A percentile compares a stretch with the other conserved stretches of the same genome.
Conservation (phyloP, 2,888 invertebrate genomes). For the Scaptomyza parva region DNA sequence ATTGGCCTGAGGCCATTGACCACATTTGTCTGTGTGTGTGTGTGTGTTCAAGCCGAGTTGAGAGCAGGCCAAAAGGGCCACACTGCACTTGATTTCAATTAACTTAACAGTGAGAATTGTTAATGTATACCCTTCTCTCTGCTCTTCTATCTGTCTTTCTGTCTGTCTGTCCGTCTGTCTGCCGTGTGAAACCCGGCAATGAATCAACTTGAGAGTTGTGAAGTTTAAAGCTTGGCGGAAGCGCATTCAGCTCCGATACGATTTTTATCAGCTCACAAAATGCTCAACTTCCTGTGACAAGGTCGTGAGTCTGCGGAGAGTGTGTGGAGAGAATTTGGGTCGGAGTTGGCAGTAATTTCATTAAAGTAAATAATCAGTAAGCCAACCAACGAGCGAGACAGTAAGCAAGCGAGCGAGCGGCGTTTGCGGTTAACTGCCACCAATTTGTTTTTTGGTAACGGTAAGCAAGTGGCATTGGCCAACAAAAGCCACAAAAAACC, state of each 20-base stretch:
- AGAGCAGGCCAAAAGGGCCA: constrained; percentile 46
- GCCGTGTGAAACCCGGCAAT: constrained; percentile 46
- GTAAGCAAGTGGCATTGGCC: constrained; percentile 35
- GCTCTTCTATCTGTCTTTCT: background rate
- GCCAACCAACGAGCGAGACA: too few species aligned
- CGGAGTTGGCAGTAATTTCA: constrained; percentile 61
- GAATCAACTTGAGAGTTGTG: constrained; percentile 6
- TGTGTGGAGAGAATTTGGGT: background rate
- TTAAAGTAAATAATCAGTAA: constrained; percentile 73
- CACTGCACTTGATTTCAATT: constrained; percentile 72
- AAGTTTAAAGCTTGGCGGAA: constrained; percentile 48
- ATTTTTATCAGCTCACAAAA: constrained; percentile 71
- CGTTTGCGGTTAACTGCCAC: constrained; percentile 57
- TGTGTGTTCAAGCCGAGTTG: background rate
- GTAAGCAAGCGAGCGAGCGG: constrained; percentile 39
- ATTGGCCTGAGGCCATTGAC: constrained; percentile 69
- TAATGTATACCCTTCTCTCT: constrained; percentile 11
- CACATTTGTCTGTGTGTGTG: too few species aligned
- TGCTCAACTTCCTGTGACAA: constrained; percentile 73
- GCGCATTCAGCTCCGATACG: constrained; percentile 49
- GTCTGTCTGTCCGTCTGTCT: background rate
- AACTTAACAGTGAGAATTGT: constrained; percentile 37
- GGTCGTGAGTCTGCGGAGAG: constrained; percentile 45
- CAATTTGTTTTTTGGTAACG: constrained; percentile 73
- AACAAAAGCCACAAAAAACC: background rate